Evolutionary conservation across 2,888 invertebrate species (phyloP), one percentile per base, ranked within the genome.

Genomic region (Lamproptera curius): DNA sequence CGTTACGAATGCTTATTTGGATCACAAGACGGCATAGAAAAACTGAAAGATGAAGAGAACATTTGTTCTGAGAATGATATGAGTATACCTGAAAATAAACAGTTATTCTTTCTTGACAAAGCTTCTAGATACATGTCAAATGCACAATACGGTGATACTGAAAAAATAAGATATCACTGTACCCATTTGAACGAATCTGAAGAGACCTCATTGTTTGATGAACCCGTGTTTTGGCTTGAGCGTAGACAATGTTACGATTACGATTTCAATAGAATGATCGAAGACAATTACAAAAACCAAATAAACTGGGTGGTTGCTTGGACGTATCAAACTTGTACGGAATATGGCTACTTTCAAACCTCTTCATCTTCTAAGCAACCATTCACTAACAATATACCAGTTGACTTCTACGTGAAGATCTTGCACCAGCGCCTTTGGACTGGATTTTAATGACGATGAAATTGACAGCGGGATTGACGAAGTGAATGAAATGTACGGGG

Each of bases 291-390:
- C 10, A 64, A 72, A 39, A 67, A 61, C 39, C 49, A 61, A 3
- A 55, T 62, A 16, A 67, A 72, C 46, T 67, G 63, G 67, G 50
- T 54, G 11, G 57, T 63, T 1, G 63, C 78, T 9, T 94, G 94
- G 94, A 79, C 76, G 0, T 93, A 93, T 66, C 94, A 94, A 73
- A 93, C 92, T 0, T 95, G 95, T 71, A 92, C 91, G 2, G 94
- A 95, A 74, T 94, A 92, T 64, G 93, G 94, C 16, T 94, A 91
- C 65, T 94, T 88, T 66, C 93, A 92, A 69, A 91, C 91, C 0
- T 89, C 92, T 0, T 88, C 88, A 52, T 89, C 89, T 0, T 61
- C 73, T 2, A 70, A 80, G 1, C 89, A 91, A 14, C 91, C 92
- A 0, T 94, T 93, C 68, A 89, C 89, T 1, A 68, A 77, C 16